Percentiles rank a stretch among this genome's conserved stretches.
phyloP scores from a whole-genome alignment of 2,113 vertebrate genomes.

The Colinus virginianus region DNA sequence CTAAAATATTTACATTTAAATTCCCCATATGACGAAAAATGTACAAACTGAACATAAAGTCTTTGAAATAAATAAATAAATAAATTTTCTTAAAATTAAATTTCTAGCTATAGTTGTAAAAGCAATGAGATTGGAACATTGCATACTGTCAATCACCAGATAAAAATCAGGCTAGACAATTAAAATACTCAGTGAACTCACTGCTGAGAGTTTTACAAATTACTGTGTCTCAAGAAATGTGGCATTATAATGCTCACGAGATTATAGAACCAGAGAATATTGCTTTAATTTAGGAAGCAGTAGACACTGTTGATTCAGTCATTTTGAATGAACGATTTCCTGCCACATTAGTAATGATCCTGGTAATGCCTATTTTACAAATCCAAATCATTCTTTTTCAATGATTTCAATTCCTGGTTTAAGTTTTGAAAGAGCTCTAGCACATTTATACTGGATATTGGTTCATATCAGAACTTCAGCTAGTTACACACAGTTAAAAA shows the following conservation, averaged over 20 bases:
- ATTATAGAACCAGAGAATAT: neutral
- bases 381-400: neutral
- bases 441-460: neutral
- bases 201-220: neutral
- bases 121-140: neutral
- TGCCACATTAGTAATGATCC: neutral
- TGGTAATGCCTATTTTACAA: neutral
- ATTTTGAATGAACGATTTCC: neutral
- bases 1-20: neutral
- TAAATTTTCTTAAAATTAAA: neutral
- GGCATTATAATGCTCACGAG: neutral
- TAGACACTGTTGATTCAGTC: neutral
- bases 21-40: neutral
- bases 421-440: neutral
- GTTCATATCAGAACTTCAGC: neutral
- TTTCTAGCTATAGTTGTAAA: neutral
- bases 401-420: neutral
- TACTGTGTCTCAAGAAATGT: neutral
- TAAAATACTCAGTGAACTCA: neutral
- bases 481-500: neutral
- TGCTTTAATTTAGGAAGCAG: neutral
- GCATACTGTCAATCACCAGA: neutral
- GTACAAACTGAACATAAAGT: neutral
- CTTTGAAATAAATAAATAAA: neutral
- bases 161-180: neutral